Percentiles rank a stretch among this genome's conserved stretches.
Evolutionary conservation across 2,888 invertebrate species (phyloP).

Genomic region (Morpho deidamia): DNA sequence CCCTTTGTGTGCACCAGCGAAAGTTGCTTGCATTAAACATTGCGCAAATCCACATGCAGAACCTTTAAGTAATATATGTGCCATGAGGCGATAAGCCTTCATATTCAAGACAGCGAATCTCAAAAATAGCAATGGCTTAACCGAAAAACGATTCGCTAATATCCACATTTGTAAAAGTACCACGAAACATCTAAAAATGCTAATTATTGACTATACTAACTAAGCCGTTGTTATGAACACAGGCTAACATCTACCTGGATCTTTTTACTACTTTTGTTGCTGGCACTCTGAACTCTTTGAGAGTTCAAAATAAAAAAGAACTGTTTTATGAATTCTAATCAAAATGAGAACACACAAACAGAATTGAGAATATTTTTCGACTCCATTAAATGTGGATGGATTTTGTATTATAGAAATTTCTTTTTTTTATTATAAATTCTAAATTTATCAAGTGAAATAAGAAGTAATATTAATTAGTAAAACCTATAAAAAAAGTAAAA

Average conservation of each 20-base stretch:
- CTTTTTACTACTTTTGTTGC: not conserved
- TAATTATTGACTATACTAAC: not conserved
- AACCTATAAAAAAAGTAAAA: conserved; percentile 31
- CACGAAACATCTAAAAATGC: not conserved
- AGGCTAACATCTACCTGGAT: not conserved
- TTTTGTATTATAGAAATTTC: conserved; percentile 39
- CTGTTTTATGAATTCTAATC: conserved; percentile 9
- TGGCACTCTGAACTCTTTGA: conserved; percentile 2
- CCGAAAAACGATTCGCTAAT: too few relatives aligned
- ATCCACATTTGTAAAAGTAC: too few relatives aligned
- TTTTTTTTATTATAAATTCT: conserved; percentile 32
- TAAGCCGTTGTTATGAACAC: not conserved
- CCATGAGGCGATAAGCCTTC: conserved; percentile 25
- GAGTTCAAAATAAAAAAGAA: not conserved
- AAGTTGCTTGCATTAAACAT: conserved; percentile 52
- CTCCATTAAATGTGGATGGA: conserved; percentile 42
- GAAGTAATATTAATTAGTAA: conserved; percentile 15
- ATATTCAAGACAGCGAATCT: too few relatives aligned
- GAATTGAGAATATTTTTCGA: conserved; percentile 39
- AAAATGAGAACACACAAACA: conserved; percentile 32
- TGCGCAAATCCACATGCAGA: conserved; percentile 56
- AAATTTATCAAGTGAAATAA: conserved; percentile 26
- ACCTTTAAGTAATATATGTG: conserved; percentile 48
- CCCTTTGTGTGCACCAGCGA: conserved; percentile 53
- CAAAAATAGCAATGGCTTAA: too few relatives aligned